A percentile compares a stretch with the other conserved stretches of the same genome.
phyloP scores from a whole-genome alignment of 2,113 vertebrate genomes.

The Myrmophylax atrothorax region DNA sequence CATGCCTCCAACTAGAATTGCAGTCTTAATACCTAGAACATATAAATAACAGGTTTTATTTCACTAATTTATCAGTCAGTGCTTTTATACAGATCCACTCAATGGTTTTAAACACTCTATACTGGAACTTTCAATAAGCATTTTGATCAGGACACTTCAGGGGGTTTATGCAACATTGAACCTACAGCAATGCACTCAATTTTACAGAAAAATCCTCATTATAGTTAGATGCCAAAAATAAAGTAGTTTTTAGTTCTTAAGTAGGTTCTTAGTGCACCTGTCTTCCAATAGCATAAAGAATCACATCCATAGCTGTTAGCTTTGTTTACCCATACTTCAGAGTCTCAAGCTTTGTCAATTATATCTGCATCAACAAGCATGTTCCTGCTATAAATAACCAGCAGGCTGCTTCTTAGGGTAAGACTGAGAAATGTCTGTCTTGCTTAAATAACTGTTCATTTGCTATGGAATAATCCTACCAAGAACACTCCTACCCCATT shows the following conservation, averaged over 20 bases:
- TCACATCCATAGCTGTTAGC: background rate
- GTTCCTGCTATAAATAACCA: background rate
- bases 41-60: background rate
- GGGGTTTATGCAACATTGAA: background rate
- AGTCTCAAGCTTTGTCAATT: background rate
- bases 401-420: background rate
- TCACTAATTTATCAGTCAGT: background rate
- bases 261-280: background rate
- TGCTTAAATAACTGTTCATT: background rate
- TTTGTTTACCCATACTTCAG: background rate
- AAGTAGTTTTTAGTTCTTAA: background rate
- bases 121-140: background rate
- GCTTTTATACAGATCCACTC: background rate
- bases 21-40: constrained; percentile 86
- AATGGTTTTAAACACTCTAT: background rate
- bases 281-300: background rate
- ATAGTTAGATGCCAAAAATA: background rate
- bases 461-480: background rate
- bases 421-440: background rate
- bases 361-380: background rate
- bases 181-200: background rate
- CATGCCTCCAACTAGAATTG: constrained; percentile 94
- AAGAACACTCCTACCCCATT: background rate
- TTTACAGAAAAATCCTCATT: background rate
- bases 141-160: background rate